These are phyloP conservation scores for Acanthoscelides obtectus DNA, from an alignment of 2,888 invertebrate genomes.

Conservation along the genomic window DNA sequence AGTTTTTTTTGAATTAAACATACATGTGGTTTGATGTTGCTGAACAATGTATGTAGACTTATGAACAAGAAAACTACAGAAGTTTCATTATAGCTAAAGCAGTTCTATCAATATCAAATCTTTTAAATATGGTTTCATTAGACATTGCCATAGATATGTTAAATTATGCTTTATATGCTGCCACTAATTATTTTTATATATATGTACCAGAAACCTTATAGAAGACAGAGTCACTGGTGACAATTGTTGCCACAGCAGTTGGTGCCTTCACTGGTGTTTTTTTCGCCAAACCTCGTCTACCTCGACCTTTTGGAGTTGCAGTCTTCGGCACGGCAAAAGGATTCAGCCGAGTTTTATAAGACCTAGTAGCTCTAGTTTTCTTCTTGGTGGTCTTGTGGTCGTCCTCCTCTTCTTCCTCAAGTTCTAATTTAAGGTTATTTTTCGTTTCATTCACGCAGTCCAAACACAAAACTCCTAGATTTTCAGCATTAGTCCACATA, in stretches of 20 bases:
- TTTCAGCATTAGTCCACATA: slow-evolving; percentile 71
- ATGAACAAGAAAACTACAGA: no score
- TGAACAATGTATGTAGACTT: no score
- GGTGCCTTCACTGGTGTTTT: slow-evolving; percentile 78
- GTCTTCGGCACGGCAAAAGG: slow-evolving; percentile 46
- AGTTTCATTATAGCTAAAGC: no score
- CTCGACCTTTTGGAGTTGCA: slow-evolving; percentile 61
- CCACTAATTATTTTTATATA: no score
- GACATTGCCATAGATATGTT: background rate
- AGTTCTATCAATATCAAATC: no score
- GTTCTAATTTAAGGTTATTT: slow-evolving; percentile 39
- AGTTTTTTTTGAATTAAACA: no score
- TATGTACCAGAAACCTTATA: slow-evolving; percentile 61
- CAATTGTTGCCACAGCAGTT: slow-evolving; percentile 72
- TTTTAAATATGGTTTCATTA: background rate
- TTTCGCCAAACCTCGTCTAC: slow-evolving; percentile 73
- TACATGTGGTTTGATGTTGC: no score
- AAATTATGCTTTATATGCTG: background rate
- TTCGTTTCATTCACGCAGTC: slow-evolving; percentile 61
- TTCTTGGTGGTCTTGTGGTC: slow-evolving; percentile 54
- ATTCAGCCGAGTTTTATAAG: slow-evolving; percentile 48
- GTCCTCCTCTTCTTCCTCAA: slow-evolving; percentile 45
- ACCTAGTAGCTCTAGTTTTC: slow-evolving; percentile 55
- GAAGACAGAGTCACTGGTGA: slow-evolving; percentile 76
- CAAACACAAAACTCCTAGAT: slow-evolving; percentile 69